Evolutionary conservation across 2,888 invertebrate species (phyloP).

Genomic region (Petrophora chlorosata): DNA sequence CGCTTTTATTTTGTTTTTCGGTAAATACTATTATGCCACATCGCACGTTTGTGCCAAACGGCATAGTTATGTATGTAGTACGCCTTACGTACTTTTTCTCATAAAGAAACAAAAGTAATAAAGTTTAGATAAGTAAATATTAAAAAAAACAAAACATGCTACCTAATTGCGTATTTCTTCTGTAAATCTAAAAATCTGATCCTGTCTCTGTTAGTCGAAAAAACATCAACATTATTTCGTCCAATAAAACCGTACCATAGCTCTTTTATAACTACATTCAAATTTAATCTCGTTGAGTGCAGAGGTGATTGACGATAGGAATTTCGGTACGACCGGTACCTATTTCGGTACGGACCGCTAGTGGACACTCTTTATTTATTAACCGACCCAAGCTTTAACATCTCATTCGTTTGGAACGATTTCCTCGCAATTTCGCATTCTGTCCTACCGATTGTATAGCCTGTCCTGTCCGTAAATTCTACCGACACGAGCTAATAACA

Average conservation of each 20-base stretch:
- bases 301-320: slow-evolving; percentile 64
- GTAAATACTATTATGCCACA: no score
- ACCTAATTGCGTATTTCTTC: no score
- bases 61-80: no score
- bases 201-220: slow-evolving; percentile 1
- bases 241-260: slow-evolving; percentile 37
- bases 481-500: not conserved
- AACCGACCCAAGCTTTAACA: slow-evolving; percentile 28
- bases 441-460: slow-evolving; percentile 14
- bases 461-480: slow-evolving; percentile 1
- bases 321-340: no score
- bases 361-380: slow-evolving; percentile 34
- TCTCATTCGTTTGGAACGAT: slow-evolving; percentile 35
- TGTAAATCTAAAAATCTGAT: not conserved
- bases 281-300: slow-evolving; percentile 73
- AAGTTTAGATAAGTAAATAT: no score
- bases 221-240: slow-evolving; percentile 16
- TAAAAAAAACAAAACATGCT: no score
- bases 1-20: no score
- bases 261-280: slow-evolving; percentile 63
- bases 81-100: no score
- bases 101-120: no score
- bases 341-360: slow-evolving; percentile 22
- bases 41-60: no score
- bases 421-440: slow-evolving; percentile 17